phyloP scores from a whole-genome alignment of 2,888 invertebrate genomes.

The Anaspis maculata region DNA sequence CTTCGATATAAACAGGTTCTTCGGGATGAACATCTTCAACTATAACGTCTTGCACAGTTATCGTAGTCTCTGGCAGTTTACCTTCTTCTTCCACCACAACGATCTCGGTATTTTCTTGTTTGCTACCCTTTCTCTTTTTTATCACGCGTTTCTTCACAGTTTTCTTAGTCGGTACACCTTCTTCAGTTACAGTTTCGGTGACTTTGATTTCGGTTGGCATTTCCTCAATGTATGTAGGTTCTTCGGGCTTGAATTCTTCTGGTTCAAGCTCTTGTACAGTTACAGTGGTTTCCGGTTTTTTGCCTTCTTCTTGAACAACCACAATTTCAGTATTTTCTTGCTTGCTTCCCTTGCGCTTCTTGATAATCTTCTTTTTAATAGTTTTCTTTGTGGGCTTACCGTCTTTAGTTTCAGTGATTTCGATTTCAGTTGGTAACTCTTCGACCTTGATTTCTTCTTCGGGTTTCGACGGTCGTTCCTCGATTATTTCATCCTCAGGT shows the following conservation, averaged over 20 bases:
- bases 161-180: conserved; percentile 38
- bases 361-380: conserved; percentile 15
- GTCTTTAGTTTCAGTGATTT: conserved; percentile 20
- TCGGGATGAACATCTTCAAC: conserved; percentile 15
- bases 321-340: conserved; percentile 42
- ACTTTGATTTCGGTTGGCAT: conserved; percentile 27
- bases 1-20: conserved; percentile 19
- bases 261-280: conserved; percentile 15
- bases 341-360: conserved; percentile 32
- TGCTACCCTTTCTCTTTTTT: conserved; percentile 40
- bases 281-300: conserved; percentile 39
- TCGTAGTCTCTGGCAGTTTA: conserved; percentile 1
- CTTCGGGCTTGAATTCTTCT: conserved; percentile 19
- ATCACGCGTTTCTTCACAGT: conserved; percentile 40
- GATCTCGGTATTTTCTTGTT: conserved; percentile 36
- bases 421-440: conserved; percentile 19
- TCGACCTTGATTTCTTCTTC: conserved; percentile 17
- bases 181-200: conserved; percentile 32
- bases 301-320: conserved; percentile 40
- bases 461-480: conserved; percentile 25
- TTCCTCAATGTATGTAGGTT: conserved; percentile 24
- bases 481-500: conserved; percentile 21
- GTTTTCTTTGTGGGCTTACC: conserved; percentile 26
- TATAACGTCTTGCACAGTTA: conserved; percentile 22
- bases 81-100: conserved; percentile 19